Percentiles rank a stretch among this genome's conserved stretches.
Evolutionary conservation across 2,888 invertebrate genomes (phyloP).

Genomic region (Hecatera dysodea): DNA sequence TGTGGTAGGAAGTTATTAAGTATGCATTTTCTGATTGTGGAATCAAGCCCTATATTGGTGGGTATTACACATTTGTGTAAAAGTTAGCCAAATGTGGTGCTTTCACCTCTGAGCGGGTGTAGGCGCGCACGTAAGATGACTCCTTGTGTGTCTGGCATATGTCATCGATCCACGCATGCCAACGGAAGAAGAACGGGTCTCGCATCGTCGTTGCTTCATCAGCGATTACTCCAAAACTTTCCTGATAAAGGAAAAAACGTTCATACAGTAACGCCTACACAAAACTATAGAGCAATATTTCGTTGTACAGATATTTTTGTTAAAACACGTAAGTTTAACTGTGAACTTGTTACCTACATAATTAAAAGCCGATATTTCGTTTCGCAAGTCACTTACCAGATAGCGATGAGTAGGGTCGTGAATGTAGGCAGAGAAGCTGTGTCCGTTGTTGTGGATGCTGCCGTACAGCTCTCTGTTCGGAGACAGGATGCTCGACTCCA

Average conservation of each 20-base stretch:
- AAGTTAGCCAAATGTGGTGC: background rate
- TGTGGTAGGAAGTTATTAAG: background rate
- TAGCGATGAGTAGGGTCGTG: constrained; percentile 94
- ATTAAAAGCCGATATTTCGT: background rate
- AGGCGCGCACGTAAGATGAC: constrained; percentile 79
- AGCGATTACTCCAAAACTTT: constrained; percentile 94
- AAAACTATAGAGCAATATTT: constrained; percentile 19
- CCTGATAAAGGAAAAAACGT: constrained; percentile 84
- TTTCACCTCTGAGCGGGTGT: constrained; percentile 82
- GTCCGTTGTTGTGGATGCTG: constrained; percentile 94
- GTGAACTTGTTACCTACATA: no score
- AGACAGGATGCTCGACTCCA: constrained; percentile 93
- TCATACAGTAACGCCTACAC: background rate
- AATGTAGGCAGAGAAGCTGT: constrained; percentile 93
- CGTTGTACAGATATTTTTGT: background rate
- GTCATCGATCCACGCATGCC: constrained; percentile 95
- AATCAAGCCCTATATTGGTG: background rate
- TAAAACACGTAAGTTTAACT: no score
- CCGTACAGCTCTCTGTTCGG: constrained; percentile 93
- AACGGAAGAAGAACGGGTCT: constrained; percentile 96
- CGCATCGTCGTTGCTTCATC: constrained; percentile 96
- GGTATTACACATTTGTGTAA: background rate
- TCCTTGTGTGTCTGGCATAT: constrained; percentile 94
- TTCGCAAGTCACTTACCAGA: constrained; percentile 87
- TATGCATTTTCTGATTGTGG: background rate